Evolutionary conservation across 2,888 invertebrate species (phyloP).

Genomic region (Eupithecia insigniata): DNA sequence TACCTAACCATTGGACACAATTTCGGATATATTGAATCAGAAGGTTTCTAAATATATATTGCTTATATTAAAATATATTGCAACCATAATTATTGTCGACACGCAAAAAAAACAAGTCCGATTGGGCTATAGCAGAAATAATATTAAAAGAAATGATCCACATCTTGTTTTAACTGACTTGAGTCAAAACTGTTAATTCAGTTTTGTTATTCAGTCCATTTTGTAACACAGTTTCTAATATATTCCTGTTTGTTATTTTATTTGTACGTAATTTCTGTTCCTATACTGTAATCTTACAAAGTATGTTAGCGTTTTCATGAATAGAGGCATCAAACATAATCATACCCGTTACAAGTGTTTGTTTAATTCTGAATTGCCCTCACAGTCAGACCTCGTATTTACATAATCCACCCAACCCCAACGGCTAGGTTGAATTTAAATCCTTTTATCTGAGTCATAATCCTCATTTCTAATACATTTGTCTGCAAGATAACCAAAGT

Average conservation of each 20-base stretch:
- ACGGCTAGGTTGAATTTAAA: not conserved
- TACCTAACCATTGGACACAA: slow-evolving; percentile 15
- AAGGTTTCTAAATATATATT: not conserved
- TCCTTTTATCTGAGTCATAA: not conserved
- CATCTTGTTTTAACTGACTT: not conserved
- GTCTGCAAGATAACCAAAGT: not conserved
- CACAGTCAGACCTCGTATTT: not conserved
- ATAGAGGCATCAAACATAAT: not conserved
- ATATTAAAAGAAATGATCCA: not conserved
- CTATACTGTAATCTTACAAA: not conserved
- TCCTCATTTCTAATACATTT: not conserved
- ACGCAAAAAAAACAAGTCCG: not conserved
- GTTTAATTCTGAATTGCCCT: not conserved
- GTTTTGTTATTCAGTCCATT: not conserved
- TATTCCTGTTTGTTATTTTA: not conserved
- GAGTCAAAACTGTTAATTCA: not conserved
- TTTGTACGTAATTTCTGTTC: not conserved
- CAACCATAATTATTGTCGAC: not conserved
- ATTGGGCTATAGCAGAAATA: not conserved
- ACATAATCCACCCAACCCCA: not conserved
- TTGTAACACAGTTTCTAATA: not conserved
- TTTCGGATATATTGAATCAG: slow-evolving; percentile 4
- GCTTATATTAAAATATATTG: not conserved
- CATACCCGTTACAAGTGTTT: not conserved
- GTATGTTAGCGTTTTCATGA: not conserved